Evolutionary conservation across 2,888 invertebrate species (phyloP).

Genomic region (Teinopalpus imperialis): DNA sequence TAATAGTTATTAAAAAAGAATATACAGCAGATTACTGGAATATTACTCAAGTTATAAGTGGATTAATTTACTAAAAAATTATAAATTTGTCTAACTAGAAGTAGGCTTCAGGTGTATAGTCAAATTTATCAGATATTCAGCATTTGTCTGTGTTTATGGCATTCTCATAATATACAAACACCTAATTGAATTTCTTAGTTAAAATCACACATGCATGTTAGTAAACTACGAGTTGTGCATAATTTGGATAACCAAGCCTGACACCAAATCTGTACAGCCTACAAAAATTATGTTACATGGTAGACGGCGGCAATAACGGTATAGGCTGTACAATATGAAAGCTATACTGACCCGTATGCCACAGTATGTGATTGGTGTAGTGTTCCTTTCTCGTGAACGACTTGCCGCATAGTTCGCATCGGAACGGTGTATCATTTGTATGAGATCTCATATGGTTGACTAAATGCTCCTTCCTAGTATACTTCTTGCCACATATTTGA

Average conservation of each 20-base stretch:
- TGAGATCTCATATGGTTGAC: constrained; percentile 94
- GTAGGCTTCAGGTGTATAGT: too few species aligned
- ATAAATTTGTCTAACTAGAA: too few species aligned
- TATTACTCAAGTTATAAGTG: too few species aligned
- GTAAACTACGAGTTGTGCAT: not conserved
- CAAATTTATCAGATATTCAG: too few species aligned
- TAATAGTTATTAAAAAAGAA: too few species aligned
- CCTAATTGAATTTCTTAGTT: too few species aligned
- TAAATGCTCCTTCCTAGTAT: constrained; percentile 93
- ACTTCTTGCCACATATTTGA: constrained; percentile 93
- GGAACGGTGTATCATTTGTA: constrained; percentile 93
- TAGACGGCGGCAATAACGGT: too few species aligned
- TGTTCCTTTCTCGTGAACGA: constrained; percentile 94
- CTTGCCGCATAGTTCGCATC: constrained; percentile 94
- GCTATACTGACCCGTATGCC: constrained; percentile 88
- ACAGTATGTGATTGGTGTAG: constrained; percentile 94
- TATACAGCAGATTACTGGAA: too few species aligned
- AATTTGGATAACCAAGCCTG: constrained; percentile 53
- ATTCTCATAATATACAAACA: too few species aligned
- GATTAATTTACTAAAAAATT: too few species aligned
- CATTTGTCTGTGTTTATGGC: too few species aligned
- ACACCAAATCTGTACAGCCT: constrained; percentile 34
- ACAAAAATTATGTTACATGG: too few species aligned
- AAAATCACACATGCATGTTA: constrained; percentile 1
- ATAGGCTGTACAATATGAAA: constrained; percentile 35